Evolutionary conservation across 2,797 vertebrate species (phyloP), one percentile per base, ranked within the genome.

Genomic region (Austrolebias charrua): DNA sequence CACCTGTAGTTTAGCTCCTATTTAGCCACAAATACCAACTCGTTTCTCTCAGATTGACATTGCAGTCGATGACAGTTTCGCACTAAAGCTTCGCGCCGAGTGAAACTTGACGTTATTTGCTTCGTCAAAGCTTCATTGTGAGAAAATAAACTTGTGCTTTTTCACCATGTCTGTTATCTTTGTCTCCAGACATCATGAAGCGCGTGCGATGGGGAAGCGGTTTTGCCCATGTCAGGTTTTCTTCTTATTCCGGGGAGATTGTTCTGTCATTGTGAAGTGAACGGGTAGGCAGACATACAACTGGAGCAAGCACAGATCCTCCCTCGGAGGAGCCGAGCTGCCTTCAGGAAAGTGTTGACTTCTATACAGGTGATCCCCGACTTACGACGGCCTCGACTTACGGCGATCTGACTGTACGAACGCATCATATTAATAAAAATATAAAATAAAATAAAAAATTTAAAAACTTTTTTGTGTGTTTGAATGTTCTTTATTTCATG

Each of bases 41-140:
- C 3, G 24, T 24, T 57, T 73, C 44, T 55, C 70, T 11, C 65
- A 68, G 52, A 54, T 77, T 83, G 75, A 63, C 56, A 51, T 0
- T 60, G 67, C 63, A 35, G 45, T 66, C 42, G 47, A 88, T 90
- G 86, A 89, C 63, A 70, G 90, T 86, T 48, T 4, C 75, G 64
- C 87, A 89, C 59, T 43, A 86, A 91, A 90, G 86, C 70, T 71
- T 66, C 20, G 66, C 28, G 59, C 84, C 66, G 86, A 85, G 79
- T 86, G 78, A 74, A 82, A 84, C 89, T 79, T 8, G 89, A 90
- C 75, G 19, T 47, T 64, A 6, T 69, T 73, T 78, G 79, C 47
- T 75, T n/a, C 49, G 72, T 78, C 60, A 71, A 68, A 79, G 50
- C 38, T 47, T 58, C 72, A 63, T 67, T 48, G 4, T 61, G 68